A percentile compares a stretch with the other conserved stretches of the same genome.
phyloP scores from a whole-genome alignment of 2,888 invertebrate species.

The Isotomurus palustris region DNA sequence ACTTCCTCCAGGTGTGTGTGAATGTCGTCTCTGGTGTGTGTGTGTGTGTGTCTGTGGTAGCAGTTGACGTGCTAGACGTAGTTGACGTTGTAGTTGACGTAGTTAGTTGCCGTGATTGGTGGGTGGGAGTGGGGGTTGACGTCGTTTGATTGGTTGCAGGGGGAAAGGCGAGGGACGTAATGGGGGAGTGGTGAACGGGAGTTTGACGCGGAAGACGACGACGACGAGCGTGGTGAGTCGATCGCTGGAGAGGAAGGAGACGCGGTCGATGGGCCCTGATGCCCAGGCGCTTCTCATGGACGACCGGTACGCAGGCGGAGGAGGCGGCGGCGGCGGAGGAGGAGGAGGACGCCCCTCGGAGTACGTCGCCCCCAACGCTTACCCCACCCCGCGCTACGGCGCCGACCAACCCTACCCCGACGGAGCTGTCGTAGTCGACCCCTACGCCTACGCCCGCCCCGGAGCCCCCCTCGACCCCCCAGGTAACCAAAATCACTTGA shows the following conservation, averaged over 20 bases:
- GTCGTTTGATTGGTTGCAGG: too few species aligned
- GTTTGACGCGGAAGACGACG: constrained; percentile 3
- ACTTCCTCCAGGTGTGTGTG: too few species aligned
- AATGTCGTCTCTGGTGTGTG: too few species aligned
- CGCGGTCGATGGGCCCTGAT: constrained; percentile 57
- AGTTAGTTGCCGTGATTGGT: too few species aligned
- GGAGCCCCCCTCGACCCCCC: constrained; percentile 44
- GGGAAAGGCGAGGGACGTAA: neutral
- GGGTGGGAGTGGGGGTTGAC: too few species aligned
- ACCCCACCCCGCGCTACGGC: constrained; percentile 40
- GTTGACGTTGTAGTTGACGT: too few species aligned
- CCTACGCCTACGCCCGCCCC: constrained; percentile 42
- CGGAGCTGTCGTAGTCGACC: constrained; percentile 41
- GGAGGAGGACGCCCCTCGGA: neutral
- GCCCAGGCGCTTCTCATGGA: constrained; percentile 51
- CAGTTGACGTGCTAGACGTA: too few species aligned
- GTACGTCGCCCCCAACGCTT: constrained; percentile 45
- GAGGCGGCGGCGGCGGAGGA: neutral
- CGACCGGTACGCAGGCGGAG: too few species aligned
- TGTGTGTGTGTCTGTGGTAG: too few species aligned
- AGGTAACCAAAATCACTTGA: constrained; percentile 22
- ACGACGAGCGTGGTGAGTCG: neutral
- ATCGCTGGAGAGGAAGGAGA: constrained; percentile 61
- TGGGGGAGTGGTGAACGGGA: neutral
- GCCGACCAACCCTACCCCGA: constrained; percentile 34